phyloP scores from a whole-genome alignment of 1,140 invertebrate species.

The Drosophila saltans region DNA sequence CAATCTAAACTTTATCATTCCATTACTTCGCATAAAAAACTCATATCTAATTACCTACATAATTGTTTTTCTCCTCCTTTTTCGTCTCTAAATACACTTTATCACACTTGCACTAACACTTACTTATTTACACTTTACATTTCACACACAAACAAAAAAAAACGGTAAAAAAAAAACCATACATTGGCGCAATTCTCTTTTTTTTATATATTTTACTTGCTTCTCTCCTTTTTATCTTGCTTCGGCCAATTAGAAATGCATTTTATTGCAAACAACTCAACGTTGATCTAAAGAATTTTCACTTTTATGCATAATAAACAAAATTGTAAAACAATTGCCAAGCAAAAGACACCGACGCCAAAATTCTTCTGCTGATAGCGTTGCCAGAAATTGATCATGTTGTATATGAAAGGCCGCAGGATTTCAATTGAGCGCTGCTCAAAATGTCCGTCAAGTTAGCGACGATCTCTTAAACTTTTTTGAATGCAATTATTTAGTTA shows the following conservation, averaged over 20 bases:
- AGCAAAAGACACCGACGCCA: not conserved
- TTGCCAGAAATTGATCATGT: not conserved
- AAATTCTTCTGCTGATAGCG: not conserved
- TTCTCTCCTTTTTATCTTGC: not conserved
- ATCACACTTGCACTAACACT: not conserved
- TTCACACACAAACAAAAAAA: not conserved
- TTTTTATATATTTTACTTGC: no score
- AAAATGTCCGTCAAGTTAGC: not conserved
- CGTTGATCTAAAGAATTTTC: not conserved
- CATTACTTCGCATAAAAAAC: not conserved
- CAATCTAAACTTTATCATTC: slow-evolving; percentile 11
- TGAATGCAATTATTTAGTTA: no score
- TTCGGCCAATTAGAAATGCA: not conserved
- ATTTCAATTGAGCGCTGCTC: not conserved
- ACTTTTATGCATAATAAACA: not conserved
- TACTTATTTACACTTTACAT: no score
- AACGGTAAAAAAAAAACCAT: not conserved
- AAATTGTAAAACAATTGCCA: not conserved
- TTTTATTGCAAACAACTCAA: not conserved
- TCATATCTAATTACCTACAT: not conserved
- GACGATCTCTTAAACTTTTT: no score
- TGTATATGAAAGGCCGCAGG: not conserved
- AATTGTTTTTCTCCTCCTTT: not conserved
- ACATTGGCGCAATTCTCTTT: slow-evolving; percentile 1
- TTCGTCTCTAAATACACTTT: not conserved